Evolutionary conservation across 2,888 invertebrate species (phyloP), one percentile per base, ranked within the genome.

Genomic region (Brachyptera risi): DNA sequence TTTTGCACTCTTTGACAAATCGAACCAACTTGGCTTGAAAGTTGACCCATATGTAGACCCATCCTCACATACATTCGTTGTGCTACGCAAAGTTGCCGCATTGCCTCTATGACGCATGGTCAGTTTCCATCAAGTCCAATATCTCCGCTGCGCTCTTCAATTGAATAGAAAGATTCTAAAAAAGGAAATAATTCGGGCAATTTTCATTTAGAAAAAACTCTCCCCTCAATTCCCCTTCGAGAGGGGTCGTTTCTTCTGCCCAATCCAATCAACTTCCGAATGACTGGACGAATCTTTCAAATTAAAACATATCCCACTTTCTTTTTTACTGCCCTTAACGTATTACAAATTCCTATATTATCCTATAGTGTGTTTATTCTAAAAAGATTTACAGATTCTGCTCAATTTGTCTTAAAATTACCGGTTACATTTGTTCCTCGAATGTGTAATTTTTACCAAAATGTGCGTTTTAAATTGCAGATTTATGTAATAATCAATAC

Each of bases 201-300:
- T 54, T 54, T 54, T 54, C 54, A 54, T 54, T 54, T 47, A 19
- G 37, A 54, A n/a, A 54, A 54, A 54, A 21, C 38, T 35, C 24
- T 54, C 35, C 35, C 54, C 44, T 44, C 44, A n/a, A 2, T 9
- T 19, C 35, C 11, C 37, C 38, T 35, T 13, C 17, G 26, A 26
- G 27, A 51, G 27, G 51, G 51, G 31, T 51, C 51, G 49, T 26
- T 31, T 51, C 21, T 50, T 27, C 51, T 35, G 9, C 9, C 37
- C 38, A 31, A 19, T 35, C 51, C 64, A 56, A 60, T 62, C 60
- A 62, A 58, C 58, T 62, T 65, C 59, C 61, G 61, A 65, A 60
- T 62, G 65, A 65, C 47, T 62, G 59, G 57, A 50, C 61, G 60
- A 65, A 61, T 63, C 65, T 60, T 62, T 61, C 49, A 63, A 65